A percentile compares a stretch with the other conserved stretches of the same genome.
Conservation (phyloP, 2,888 invertebrate species). For the Chelonus formosanus region DNA sequence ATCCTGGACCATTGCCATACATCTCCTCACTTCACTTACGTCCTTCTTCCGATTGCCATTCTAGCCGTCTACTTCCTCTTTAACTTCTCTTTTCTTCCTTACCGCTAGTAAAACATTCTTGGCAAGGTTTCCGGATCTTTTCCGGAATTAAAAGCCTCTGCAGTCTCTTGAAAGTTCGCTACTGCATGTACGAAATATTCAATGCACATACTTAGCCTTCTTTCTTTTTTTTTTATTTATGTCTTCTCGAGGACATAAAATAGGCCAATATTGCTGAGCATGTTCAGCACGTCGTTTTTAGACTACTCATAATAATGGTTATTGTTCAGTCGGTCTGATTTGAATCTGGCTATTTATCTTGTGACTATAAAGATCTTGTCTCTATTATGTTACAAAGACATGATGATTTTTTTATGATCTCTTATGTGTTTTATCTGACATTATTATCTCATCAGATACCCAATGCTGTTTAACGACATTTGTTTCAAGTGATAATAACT, state of each 20-base stretch:
- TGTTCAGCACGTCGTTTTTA: slow-evolving; percentile 1
- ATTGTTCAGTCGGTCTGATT: slow-evolving; percentile 22
- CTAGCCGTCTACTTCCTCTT: slow-evolving; percentile 32
- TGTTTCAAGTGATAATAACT: slow-evolving; percentile 5
- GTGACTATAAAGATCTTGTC: slow-evolving; percentile 21
- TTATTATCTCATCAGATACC: slow-evolving; percentile 27
- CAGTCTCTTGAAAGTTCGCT: background rate
- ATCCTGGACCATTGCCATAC: slow-evolving; percentile 43
- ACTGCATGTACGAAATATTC: slow-evolving; percentile 3
- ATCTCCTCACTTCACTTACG: slow-evolving; percentile 15
- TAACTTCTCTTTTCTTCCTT: slow-evolving; percentile 27
- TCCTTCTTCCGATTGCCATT: slow-evolving; percentile 29
- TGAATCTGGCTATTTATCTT: slow-evolving; percentile 27
- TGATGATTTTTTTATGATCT: slow-evolving; percentile 10
- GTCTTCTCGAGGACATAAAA: background rate
- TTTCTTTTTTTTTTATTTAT: slow-evolving; percentile 4
- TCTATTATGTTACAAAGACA: slow-evolving; percentile 13
- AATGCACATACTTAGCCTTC: slow-evolving; percentile 1
- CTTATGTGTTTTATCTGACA: slow-evolving; percentile 15
- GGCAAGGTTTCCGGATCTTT: slow-evolving; percentile 35
- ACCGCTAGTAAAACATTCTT: slow-evolving; percentile 40
- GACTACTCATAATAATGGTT: slow-evolving; percentile 9
- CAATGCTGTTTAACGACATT: slow-evolving; percentile 4
- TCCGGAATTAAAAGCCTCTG: slow-evolving; percentile 27
- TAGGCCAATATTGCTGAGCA: background rate